Evolutionary conservation across 2,888 invertebrate genomes (phyloP).

Genomic region (Malthinus flaveolus): DNA sequence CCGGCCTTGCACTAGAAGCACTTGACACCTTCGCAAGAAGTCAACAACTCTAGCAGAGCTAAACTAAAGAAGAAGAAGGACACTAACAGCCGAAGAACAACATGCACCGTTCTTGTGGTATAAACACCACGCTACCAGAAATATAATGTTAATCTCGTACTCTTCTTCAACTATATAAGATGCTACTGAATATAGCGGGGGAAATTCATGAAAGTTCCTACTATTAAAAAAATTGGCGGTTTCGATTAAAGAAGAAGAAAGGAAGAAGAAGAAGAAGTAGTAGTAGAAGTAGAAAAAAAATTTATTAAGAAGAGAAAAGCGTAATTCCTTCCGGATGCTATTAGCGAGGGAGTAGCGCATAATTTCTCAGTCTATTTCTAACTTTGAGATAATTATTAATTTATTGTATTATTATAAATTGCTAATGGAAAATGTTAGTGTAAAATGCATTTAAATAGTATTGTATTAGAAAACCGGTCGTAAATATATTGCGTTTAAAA

Average conservation of each 20-base stretch:
- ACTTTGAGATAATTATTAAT: conserved; percentile 11
- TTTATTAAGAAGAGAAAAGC: conserved; percentile 1
- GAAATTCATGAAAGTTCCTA: conserved; percentile 25
- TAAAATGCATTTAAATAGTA: background rate
- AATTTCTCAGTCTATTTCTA: conserved; percentile 25
- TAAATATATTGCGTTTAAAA: conserved; percentile 1
- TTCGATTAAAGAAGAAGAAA: conserved; percentile 13
- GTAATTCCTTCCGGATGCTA: conserved; percentile 21
- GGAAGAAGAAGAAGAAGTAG: conserved; percentile 6
- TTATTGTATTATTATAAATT: conserved; percentile 12
- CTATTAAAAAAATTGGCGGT: conserved; percentile 12
- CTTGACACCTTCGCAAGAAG: conserved; percentile 28
- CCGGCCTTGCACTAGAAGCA: conserved; percentile 35
- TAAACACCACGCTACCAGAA: conserved; percentile 18
- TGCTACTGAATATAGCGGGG: conserved; percentile 25
- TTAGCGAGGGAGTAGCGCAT: conserved; percentile 24
- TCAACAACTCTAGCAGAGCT: conserved; percentile 21
- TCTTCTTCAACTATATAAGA: conserved; percentile 31
- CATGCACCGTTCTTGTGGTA: conserved; percentile 24
- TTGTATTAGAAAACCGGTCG: conserved; percentile 6
- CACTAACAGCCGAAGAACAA: conserved; percentile 19
- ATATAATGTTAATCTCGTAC: conserved; percentile 22
- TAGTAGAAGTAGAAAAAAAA: too few relatives aligned
- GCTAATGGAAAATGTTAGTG: conserved; percentile 11
- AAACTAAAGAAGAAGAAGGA: conserved; percentile 11